Evolutionary conservation across 30 jellyfish, hydroid and myxozoan genomes (phyloP).

Genomic region (Aurelia coerulea): DNA sequence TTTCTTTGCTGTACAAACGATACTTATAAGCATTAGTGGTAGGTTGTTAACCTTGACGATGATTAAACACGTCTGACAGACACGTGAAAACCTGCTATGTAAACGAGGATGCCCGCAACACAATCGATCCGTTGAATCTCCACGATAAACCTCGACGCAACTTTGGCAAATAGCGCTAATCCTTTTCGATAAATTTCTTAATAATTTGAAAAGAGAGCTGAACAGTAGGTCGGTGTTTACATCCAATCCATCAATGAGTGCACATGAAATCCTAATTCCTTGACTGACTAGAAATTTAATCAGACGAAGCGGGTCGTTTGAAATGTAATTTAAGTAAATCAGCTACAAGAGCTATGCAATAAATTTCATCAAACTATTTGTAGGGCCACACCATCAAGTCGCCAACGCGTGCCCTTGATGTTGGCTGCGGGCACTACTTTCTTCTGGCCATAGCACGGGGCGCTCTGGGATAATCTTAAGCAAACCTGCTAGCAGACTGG

Average conservation of each 20-base stretch:
- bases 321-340: slow-evolving; percentile 62
- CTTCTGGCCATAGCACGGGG: slow-evolving; percentile 29
- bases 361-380: slow-evolving; percentile 54
- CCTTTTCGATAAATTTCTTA: slow-evolving; percentile 38
- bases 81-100: slow-evolving; percentile 67
- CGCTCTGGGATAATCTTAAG: slow-evolving; percentile 44
- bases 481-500: slow-evolving; percentile 80
- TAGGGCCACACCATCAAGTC: slow-evolving; percentile 69
- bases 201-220: slow-evolving; percentile 58
- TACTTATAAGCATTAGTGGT: slow-evolving; percentile 18
- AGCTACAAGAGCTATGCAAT: slow-evolving; percentile 69
- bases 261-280: slow-evolving; percentile 48
- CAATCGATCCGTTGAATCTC: slow-evolving; percentile 18
- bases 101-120: slow-evolving; percentile 52
- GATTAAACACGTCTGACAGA: slow-evolving; percentile 68
- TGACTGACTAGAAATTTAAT: slow-evolving; percentile 66
- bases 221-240: slow-evolving; percentile 23
- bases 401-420: slow-evolving; percentile 58
- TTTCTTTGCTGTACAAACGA: slow-evolving; percentile 28
- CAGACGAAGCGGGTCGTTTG: slow-evolving; percentile 79
- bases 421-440: background rate
- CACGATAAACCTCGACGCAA: slow-evolving; percentile 39
- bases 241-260: slow-evolving; percentile 19
- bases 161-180: slow-evolving; percentile 41
- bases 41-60: slow-evolving; percentile 61